Conservation (phyloP, 1,140 invertebrate genomes). For the Drosophila kepulauana region DNA sequence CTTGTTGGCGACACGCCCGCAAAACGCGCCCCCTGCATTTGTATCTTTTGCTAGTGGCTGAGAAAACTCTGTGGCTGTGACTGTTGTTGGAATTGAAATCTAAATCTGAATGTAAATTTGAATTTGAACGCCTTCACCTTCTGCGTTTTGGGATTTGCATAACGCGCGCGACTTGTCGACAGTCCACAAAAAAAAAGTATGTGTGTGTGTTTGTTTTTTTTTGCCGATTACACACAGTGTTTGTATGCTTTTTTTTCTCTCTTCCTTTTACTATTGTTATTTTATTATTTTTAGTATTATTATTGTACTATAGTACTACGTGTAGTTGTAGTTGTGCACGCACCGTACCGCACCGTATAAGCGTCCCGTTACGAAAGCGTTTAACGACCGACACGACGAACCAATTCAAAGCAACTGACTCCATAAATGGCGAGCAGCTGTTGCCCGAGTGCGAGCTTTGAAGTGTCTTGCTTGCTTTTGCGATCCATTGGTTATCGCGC, state of each 20-base stretch:
- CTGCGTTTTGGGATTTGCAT: conserved; percentile 46
- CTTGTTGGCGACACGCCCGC: conserved; percentile 48
- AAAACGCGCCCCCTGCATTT: conserved; percentile 31
- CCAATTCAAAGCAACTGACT: conserved; percentile 71
- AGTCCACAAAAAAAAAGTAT: not conserved
- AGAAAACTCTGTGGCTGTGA: not conserved
- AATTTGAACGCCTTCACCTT: conserved; percentile 37
- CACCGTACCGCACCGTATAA: conserved; percentile 13
- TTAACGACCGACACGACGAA: conserved; percentile 65
- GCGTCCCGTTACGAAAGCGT: conserved; percentile 33
- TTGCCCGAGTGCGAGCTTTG: conserved; percentile 58
- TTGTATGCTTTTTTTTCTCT: conserved; percentile 9
- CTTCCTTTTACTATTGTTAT: conserved; percentile 32
- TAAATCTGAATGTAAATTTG: conserved; percentile 33
- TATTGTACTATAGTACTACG: conserved; percentile 11
- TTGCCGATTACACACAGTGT: conserved; percentile 27
- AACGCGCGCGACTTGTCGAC: conserved; percentile 39
- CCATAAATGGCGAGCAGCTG: conserved; percentile 80
- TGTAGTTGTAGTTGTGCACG: conserved; percentile 21
- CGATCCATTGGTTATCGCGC: not conserved
- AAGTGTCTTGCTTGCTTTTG: conserved; percentile 28
- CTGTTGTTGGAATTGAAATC: not conserved
- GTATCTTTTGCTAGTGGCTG: not conserved
- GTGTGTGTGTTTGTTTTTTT: not conserved
- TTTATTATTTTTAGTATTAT: conserved; percentile 15